Evolutionary conservation across 2,113 vertebrate genomes (phyloP).

Genomic region (Rhinogobius similis): DNA sequence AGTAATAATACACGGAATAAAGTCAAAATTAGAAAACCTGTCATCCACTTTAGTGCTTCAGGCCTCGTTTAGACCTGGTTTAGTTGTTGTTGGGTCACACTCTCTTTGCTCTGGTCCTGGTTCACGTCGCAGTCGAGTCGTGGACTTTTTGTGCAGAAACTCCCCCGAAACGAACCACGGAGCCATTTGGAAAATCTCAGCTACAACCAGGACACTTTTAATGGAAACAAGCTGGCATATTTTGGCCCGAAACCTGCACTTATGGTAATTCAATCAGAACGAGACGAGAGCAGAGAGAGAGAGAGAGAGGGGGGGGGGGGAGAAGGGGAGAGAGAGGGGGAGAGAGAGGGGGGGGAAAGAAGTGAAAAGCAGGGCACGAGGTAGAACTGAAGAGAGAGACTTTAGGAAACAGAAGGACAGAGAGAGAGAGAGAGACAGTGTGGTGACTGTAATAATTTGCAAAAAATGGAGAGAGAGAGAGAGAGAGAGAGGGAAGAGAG

Average conservation of each 20-base stretch:
- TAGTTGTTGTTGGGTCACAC: neutral
- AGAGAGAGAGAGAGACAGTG: too few relatives aligned
- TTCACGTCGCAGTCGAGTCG: too few relatives aligned
- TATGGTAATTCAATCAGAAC: slow-evolving; percentile 78
- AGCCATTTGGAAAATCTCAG: slow-evolving; percentile 67
- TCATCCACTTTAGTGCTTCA: too few relatives aligned
- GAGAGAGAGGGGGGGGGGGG: slow-evolving; percentile 39
- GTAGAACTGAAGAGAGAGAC: slow-evolving; percentile 68
- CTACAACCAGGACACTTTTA: slow-evolving; percentile 70
- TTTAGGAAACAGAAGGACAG: slow-evolving; percentile 2
- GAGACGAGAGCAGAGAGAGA: slow-evolving; percentile 31
- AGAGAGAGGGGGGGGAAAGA: slow-evolving; percentile 73
- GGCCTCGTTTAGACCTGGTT: neutral
- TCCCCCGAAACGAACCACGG: slow-evolving; percentile 33
- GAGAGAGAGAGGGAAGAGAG: too few relatives aligned
- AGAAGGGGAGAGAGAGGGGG: slow-evolving; percentile 69
- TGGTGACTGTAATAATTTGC: too few relatives aligned
- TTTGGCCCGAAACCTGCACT: slow-evolving; percentile 68
- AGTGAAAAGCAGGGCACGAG: slow-evolving; percentile 63
- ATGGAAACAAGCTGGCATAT: slow-evolving; percentile 78
- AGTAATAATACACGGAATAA: too few relatives aligned
- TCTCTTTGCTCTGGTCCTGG: too few relatives aligned
- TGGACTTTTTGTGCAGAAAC: slow-evolving; percentile 13
- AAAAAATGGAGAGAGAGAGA: too few relatives aligned
- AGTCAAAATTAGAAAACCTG: too few relatives aligned